These are phyloP conservation scores for Sceloporus tristichus DNA, from an alignment of 2,113 vertebrate genomes.

Conservation along the genomic window DNA sequence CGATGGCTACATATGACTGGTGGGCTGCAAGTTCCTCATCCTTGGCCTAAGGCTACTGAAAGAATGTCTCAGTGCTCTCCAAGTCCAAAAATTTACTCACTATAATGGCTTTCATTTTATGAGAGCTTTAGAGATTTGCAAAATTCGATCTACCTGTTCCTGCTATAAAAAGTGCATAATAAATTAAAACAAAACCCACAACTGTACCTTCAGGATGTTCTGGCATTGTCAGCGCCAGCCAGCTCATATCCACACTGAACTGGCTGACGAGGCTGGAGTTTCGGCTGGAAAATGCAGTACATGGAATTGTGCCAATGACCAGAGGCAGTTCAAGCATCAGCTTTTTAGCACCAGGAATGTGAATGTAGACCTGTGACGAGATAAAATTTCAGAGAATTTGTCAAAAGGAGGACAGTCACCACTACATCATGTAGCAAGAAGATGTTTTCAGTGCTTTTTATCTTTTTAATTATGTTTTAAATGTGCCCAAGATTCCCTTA, in stretches of 20 bases:
- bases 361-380: constrained; percentile 82
- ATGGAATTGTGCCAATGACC: constrained; percentile 87
- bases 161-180: too few species aligned
- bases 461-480: too few species aligned
- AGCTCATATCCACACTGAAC: constrained; percentile 83
- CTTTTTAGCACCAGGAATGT: constrained; percentile 88
- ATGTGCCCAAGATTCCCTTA: too few species aligned
- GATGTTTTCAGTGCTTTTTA: too few species aligned
- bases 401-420: not conserved
- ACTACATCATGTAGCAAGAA: too few species aligned
- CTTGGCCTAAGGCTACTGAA: too few species aligned
- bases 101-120: not conserved
- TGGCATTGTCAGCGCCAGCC: constrained; percentile 81
- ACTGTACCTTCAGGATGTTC: constrained; percentile 86
- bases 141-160: not conserved
- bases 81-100: not conserved
- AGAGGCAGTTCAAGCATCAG: constrained; percentile 85
- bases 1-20: too few species aligned
- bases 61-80: not conserved
- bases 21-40: too few species aligned
- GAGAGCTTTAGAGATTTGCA: not conserved
- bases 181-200: not conserved
- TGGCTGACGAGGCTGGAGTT: constrained; percentile 80
- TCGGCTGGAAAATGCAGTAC: constrained; percentile 79
- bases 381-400: not conserved